phyloP scores from a whole-genome alignment of 2,888 invertebrate genomes.

The Horisme vitalbata region DNA sequence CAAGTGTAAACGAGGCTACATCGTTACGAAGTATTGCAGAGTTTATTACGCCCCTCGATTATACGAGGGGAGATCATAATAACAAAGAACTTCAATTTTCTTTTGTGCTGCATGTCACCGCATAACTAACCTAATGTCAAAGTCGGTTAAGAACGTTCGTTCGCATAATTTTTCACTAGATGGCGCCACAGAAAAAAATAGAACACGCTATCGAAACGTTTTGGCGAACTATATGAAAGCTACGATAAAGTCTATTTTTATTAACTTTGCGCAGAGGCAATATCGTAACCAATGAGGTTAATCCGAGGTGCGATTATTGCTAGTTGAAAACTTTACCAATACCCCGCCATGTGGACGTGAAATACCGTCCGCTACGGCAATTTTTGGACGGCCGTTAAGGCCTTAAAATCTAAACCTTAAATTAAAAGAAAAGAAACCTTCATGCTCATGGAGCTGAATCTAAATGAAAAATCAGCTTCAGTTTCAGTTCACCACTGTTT shows the following conservation, averaged over 20 bases:
- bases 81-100: not conserved
- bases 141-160: constrained; percentile 5
- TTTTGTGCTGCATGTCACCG: no score
- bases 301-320: constrained; percentile 95
- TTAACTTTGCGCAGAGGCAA: constrained; percentile 95
- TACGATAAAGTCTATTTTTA: fast-evolving
- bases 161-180: constrained; percentile 12
- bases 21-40: no score
- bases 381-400: constrained; percentile 88
- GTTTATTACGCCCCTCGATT: no score
- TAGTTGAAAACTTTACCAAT: constrained; percentile 97
- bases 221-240: not conserved
- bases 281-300: constrained; percentile 96
- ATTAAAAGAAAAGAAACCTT: no score
- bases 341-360: constrained; percentile 94
- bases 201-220: constrained; percentile 22
- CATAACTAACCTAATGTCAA: no score
- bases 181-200: constrained; percentile 18
- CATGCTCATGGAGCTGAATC: no score
- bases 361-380: constrained; percentile 92
- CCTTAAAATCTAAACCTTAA: constrained; percentile 35
- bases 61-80: no score
- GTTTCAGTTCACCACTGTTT: no score
- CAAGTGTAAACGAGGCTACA: no score
- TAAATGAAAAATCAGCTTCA: no score